Evolutionary conservation across 2,888 invertebrate species (phyloP), one percentile per base, ranked within the genome.

Genomic region (Anaspis maculata): DNA sequence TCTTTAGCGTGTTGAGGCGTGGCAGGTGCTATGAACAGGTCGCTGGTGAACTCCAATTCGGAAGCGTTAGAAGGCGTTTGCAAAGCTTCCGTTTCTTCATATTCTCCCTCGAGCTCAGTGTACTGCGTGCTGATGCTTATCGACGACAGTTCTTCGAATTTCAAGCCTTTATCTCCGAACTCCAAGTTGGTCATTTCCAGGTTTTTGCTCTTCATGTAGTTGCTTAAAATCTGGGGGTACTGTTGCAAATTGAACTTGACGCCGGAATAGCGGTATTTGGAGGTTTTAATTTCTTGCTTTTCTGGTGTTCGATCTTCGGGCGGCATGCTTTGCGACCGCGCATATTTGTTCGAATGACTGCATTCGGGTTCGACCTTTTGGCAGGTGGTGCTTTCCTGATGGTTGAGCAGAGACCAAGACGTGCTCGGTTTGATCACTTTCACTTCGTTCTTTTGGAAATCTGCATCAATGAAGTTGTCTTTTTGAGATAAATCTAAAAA

Each of bases 11-110:
- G 45, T 29, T 46, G 40, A 1, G 29, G 22, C 27, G 42, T 41
- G n/a, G 43, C 12, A 13, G 39, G 35, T 11, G 41, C 43, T 14
- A 46, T 39, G 14, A 49, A 49, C 38, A 70, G 62, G 41, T 73
- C 72, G 39, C 61, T 61, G 2, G 61, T 62, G 42, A 69, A 73
- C 48, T 73, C 73, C 63, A 83, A 72, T 54, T 84, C 84, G 0
- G 84, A 82, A 16, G 84, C 84, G 58, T 84, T 84, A 0, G 83
- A 83, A 0, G 84, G 84, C 0, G 84, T 84, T 55, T 83, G 83
- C 24, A 83, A 64, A 42, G 73, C 68, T 15, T 75, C 74, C 25
- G 71, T 70, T 6, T 44, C 41, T 60, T 72, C 67, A 45, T 70
- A 41, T 24, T 52, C 48, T 10, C 35, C 42, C 10, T 46, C 46